These are phyloP conservation scores for Cybosia mesomella DNA, from an alignment of 2,888 invertebrate species.

Conservation along the genomic window DNA sequence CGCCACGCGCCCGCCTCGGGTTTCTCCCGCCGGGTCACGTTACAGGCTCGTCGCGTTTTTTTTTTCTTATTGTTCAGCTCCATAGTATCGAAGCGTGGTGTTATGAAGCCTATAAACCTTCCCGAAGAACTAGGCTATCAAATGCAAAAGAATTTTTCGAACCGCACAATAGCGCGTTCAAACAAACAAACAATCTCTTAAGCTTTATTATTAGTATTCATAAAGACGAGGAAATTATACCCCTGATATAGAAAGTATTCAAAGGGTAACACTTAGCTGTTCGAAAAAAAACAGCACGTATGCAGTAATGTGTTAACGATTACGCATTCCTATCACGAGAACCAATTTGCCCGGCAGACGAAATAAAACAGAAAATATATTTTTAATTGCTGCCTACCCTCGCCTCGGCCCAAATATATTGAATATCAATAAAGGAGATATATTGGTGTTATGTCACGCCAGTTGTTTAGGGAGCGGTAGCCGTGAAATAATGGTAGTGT, in stretches of 20 bases:
- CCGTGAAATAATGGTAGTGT: neutral
- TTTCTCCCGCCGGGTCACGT: too few species aligned
- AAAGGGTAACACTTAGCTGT: neutral
- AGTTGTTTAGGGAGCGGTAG: neutral
- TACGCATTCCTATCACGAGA: conserved; percentile 50
- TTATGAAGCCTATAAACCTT: too few species aligned
- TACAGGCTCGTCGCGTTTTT: too few species aligned
- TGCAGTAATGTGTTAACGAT: conserved; percentile 43
- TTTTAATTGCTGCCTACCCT: conserved; percentile 50
- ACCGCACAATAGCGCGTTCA: too few species aligned
- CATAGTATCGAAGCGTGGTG: too few species aligned
- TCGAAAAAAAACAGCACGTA: conserved; percentile 17
- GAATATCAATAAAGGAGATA: conserved; percentile 47
- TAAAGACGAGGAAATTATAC: neutral
- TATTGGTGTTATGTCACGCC: conserved; percentile 37
- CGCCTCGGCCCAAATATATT: conserved; percentile 45
- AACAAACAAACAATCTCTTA: too few species aligned
- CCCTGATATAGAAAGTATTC: neutral
- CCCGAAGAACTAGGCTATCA: too few species aligned
- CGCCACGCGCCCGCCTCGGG: too few species aligned
- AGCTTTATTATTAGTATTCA: too few species aligned
- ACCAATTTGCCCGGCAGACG: conserved; percentile 44
- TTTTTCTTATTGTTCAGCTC: too few species aligned
- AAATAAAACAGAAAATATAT: conserved; percentile 37
- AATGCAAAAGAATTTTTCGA: too few species aligned